A percentile compares a stretch with the other conserved stretches of the same genome.
Evolutionary conservation across 1,140 invertebrate species (phyloP).

Genomic region (Amphibalanus amphitrite): DNA sequence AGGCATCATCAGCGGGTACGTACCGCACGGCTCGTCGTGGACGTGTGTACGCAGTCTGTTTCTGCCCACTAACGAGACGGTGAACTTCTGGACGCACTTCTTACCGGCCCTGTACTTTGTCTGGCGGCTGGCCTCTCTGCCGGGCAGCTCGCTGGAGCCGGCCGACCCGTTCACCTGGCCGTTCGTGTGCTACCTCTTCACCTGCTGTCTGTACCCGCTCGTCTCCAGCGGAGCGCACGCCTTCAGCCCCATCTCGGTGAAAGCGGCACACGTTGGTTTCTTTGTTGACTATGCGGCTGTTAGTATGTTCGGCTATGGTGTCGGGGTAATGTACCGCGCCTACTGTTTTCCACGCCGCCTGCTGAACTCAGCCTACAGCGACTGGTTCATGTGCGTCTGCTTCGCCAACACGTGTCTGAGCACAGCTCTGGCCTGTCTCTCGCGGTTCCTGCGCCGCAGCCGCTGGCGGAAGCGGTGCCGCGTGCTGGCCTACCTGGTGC

Average conservation of each 20-base stretch:
- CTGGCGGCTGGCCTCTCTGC: conserved; percentile 22
- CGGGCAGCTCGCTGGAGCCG: conserved; percentile 23
- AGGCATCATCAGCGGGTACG: background rate
- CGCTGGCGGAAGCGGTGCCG: conserved; percentile 23
- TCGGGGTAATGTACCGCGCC: conserved; percentile 27
- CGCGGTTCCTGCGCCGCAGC: conserved; percentile 23
- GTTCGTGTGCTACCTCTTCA: conserved; percentile 28
- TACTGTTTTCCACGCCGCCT: conserved; percentile 29
- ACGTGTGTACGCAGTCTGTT: conserved; percentile 21
- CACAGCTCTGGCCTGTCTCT: conserved; percentile 27
- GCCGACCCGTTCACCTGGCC: conserved; percentile 28
- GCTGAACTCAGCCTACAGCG: conserved; percentile 18
- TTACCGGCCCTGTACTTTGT: conserved; percentile 30
- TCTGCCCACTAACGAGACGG: conserved; percentile 32
- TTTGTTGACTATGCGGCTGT: conserved; percentile 33
- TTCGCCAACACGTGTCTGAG: conserved; percentile 23
- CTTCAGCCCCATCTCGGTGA: conserved; percentile 31
- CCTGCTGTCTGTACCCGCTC: conserved; percentile 28
- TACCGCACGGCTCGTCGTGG: background rate
- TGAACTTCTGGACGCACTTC: conserved; percentile 37
- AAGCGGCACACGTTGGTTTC: conserved; percentile 32
- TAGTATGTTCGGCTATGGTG: conserved; percentile 28
- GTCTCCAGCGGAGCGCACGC: conserved; percentile 31
- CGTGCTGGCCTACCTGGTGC: conserved; percentile 27
- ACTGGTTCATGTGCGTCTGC: conserved; percentile 24